Evolutionary conservation across 2,797 vertebrate genomes (phyloP).

Genomic region (Limosa lapponica): DNA sequence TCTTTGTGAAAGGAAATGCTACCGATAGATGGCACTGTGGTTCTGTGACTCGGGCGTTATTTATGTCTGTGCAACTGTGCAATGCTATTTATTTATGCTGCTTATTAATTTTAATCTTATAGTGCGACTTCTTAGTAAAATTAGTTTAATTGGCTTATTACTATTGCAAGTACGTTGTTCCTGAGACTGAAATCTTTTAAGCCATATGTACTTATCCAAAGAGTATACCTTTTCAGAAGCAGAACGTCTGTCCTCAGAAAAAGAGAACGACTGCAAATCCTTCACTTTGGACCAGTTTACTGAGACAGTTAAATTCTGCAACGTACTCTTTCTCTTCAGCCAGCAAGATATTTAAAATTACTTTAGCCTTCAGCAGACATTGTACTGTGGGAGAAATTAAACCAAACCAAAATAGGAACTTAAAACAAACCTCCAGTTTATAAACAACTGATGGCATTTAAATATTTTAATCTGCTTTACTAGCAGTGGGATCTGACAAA

Average conservation of each 20-base stretch:
- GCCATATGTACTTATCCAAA: background rate
- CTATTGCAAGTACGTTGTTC: background rate
- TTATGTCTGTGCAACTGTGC: background rate
- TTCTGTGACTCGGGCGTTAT: background rate
- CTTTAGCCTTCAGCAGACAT: background rate
- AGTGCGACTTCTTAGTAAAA: background rate
- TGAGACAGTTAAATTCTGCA: background rate
- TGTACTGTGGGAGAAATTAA: background rate
- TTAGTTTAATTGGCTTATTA: background rate
- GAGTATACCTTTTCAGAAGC: background rate
- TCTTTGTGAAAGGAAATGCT: background rate
- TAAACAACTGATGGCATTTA: constrained; percentile 51
- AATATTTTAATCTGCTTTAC: constrained; percentile 71
- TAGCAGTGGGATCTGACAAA: constrained; percentile 60
- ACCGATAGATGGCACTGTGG: constrained; percentile 66
- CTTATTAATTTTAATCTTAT: background rate
- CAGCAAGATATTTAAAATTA: background rate
- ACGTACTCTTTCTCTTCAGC: background rate
- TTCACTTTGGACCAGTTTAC: background rate
- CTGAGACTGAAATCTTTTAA: background rate
- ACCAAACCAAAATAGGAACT: background rate
- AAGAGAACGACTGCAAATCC: background rate
- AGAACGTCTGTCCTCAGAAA: background rate
- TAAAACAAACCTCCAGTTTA: constrained; percentile 64
- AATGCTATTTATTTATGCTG: background rate